Percentiles rank a stretch among this genome's conserved stretches.
These are phyloP conservation scores for Limosa lapponica DNA, from an alignment of 2,797 vertebrate genomes.

Conservation along the genomic window DNA sequence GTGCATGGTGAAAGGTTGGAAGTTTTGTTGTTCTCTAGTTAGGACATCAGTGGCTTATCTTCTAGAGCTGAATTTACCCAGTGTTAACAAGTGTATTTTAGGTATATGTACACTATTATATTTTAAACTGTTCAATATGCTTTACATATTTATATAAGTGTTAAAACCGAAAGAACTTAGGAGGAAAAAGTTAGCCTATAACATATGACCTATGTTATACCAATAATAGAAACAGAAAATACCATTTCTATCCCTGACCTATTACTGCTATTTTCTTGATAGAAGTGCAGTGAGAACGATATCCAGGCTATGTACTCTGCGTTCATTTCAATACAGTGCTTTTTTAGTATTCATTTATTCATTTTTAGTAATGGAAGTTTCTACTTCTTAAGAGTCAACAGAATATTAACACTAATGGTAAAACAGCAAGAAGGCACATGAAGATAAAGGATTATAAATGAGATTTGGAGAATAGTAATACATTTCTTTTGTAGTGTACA, in stretches of 20 bases:
- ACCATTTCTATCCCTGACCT: neutral
- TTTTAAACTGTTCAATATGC: neutral
- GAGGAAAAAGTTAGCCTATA: neutral
- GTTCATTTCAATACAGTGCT: conserved; percentile 16
- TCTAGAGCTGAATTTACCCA: neutral
- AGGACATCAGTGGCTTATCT: neutral
- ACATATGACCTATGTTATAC: neutral
- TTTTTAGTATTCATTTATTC: conserved; percentile 71
- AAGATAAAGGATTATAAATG: conserved; percentile 52
- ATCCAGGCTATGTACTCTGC: neutral
- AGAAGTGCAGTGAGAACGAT: neutral
- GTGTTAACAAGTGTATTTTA: neutral
- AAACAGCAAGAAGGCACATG: conserved; percentile 27
- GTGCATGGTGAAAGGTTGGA: neutral
- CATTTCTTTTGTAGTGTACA: conserved; percentile 6
- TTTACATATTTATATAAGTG: neutral
- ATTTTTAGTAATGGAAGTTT: conserved; percentile 51
- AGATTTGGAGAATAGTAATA: conserved; percentile 27
- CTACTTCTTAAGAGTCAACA: conserved; percentile 39
- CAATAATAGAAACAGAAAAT: neutral
- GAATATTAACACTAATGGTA: conserved; percentile 69
- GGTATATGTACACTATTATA: neutral
- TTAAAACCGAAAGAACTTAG: neutral
- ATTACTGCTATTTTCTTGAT: neutral
- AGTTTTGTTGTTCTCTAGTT: fast-evolving